These are phyloP conservation scores for Argyra leucocephala DNA, from an alignment of 2,888 invertebrate genomes.

Conservation along the genomic window DNA sequence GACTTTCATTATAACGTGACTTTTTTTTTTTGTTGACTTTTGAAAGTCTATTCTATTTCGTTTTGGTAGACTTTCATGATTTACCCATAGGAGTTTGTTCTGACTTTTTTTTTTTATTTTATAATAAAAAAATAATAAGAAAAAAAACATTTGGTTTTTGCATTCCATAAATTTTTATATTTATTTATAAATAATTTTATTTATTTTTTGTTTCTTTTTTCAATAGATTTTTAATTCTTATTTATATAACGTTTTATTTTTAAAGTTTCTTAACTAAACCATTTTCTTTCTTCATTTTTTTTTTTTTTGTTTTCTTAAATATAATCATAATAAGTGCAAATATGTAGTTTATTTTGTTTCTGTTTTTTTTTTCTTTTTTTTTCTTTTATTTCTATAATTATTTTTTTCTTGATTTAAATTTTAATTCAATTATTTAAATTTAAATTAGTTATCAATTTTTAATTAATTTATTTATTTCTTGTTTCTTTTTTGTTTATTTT, in stretches of 20 bases:
- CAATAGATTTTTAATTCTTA: neutral
- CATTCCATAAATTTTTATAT: conserved; percentile 1
- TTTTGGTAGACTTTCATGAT: too few relatives aligned
- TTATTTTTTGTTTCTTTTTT: conserved; percentile 6
- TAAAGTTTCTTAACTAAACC: neutral
- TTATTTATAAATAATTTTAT: conserved; percentile 6
- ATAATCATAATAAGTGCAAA: conserved; percentile 3
- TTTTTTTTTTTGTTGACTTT: too few relatives aligned
- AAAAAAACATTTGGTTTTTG: neutral
- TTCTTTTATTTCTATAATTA: neutral
- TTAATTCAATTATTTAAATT: neutral
- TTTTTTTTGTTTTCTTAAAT: neutral
- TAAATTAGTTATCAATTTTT: neutral
- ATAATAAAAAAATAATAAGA: too few relatives aligned
- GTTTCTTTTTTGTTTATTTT: neutral
- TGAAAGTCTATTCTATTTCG: too few relatives aligned
- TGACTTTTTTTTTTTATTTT: too few relatives aligned
- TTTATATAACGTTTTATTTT: neutral
- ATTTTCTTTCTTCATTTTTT: neutral
- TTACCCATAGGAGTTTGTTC: too few relatives aligned
- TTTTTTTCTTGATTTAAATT: neutral
- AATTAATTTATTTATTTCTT: neutral
- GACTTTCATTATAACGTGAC: too few relatives aligned
- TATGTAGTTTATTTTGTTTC: neutral
- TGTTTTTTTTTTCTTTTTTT: neutral